Conservation (phyloP, 1,140 invertebrate genomes). For the Solen grandis region DNA sequence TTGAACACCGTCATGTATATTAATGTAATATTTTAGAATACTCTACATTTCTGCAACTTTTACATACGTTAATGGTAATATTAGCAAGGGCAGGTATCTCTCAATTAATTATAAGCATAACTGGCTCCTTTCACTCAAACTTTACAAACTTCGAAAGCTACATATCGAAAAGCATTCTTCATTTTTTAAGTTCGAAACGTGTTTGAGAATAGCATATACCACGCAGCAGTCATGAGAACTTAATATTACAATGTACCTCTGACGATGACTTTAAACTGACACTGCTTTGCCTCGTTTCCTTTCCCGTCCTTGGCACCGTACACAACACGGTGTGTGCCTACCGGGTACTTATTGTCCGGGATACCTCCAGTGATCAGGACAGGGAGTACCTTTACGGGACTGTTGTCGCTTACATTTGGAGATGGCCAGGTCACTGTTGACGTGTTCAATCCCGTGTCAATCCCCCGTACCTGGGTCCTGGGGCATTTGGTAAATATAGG, state of each 20-base stretch:
- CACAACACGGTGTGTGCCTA: not conserved
- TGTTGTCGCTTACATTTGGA: conserved; percentile 22
- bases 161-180: too few species aligned
- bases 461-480: not conserved
- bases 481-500: conserved; percentile 20
- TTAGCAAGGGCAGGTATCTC: too few species aligned
- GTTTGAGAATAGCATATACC: too few species aligned
- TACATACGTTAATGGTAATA: too few species aligned
- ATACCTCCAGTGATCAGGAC: not conserved
- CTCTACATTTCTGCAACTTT: too few species aligned
- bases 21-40: too few species aligned
- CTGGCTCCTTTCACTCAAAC: too few species aligned
- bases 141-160: too few species aligned
- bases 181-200: too few species aligned
- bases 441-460: conserved; percentile 6
- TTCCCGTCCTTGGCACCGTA: conserved; percentile 12
- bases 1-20: too few species aligned
- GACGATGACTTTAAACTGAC: conserved; percentile 24
- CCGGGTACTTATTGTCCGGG: not conserved
- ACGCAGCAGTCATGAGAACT: too few species aligned
- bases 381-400: not conserved
- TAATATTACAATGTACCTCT: conserved; percentile 13
- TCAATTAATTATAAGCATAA: too few species aligned
- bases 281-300: conserved; percentile 1
- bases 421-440: not conserved